A percentile compares a stretch with the other conserved stretches of the same genome.
phyloP scores from a whole-genome alignment of 2,113 vertebrate genomes.

The Ictalurus furcatus region DNA sequence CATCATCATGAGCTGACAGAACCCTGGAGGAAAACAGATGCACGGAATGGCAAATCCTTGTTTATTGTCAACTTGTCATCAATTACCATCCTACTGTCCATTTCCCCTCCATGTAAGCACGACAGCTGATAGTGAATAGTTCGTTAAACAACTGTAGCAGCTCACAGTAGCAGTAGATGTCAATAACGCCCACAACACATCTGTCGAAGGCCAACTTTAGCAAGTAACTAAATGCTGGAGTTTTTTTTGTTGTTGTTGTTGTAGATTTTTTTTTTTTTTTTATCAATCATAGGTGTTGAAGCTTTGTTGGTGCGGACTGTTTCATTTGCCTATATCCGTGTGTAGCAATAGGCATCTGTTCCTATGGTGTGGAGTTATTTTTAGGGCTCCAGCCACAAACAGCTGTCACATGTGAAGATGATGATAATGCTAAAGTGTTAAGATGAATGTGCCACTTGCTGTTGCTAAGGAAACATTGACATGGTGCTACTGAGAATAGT shows the following conservation, averaged over 20 bases:
- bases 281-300: slow-evolving; percentile 68
- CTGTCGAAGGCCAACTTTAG: slow-evolving; percentile 45
- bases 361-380: slow-evolving; percentile 60
- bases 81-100: slow-evolving; percentile 50
- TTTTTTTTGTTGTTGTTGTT: slow-evolving; percentile 53
- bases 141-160: slow-evolving; percentile 47
- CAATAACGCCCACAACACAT: slow-evolving; percentile 69
- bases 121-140: slow-evolving; percentile 56
- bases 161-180: slow-evolving; percentile 52
- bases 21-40: slow-evolving; percentile 20
- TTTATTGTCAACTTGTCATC: slow-evolving; percentile 52
- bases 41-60: slow-evolving; percentile 34
- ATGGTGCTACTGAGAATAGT: slow-evolving; percentile 34
- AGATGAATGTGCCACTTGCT: slow-evolving; percentile 51
- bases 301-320: slow-evolving; percentile 24
- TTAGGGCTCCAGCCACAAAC: slow-evolving; percentile 53
- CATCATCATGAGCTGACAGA: neutral
- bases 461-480: slow-evolving; percentile 55
- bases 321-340: slow-evolving; percentile 56
- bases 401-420: slow-evolving; percentile 61
- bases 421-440: slow-evolving; percentile 45
- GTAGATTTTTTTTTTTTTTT: slow-evolving; percentile 52
- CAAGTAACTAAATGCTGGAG: slow-evolving; percentile 14
- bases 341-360: slow-evolving; percentile 66
- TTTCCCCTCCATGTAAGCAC: slow-evolving; percentile 37